A percentile compares a stretch with the other conserved stretches of the same genome.
Evolutionary conservation across 1,140 invertebrate species (phyloP).

Genomic region (Sweltsa coloradensis): DNA sequence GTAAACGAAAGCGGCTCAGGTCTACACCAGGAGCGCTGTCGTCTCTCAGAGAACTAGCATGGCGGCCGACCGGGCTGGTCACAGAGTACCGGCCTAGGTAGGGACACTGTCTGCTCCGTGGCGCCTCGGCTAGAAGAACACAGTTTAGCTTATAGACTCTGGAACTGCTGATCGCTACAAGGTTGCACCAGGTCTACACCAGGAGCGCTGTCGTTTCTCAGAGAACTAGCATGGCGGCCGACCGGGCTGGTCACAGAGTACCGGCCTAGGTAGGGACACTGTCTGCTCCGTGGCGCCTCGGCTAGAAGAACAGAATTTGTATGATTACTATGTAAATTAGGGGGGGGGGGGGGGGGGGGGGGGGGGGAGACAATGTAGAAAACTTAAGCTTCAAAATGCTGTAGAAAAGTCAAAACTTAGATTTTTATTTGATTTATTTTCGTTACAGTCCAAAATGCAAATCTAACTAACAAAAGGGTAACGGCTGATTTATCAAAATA

Average conservation of each 20-base stretch:
- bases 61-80: slow-evolving; percentile 13
- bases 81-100: slow-evolving; percentile 32
- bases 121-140: slow-evolving; percentile 31
- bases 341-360: no score
- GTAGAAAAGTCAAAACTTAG: no score
- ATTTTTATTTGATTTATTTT: no score
- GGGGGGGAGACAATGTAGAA: no score
- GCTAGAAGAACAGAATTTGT: slow-evolving; percentile 22
- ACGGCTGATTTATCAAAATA: no score
- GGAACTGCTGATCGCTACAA: slow-evolving; percentile 13
- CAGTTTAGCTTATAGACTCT: no score
- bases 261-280: slow-evolving; percentile 35
- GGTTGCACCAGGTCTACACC: slow-evolving; percentile 9
- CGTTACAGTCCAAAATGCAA: no score
- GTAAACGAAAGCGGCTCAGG: no score
- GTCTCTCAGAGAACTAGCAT: neutral
- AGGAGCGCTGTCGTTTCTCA: slow-evolving; percentile 13
- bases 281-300: slow-evolving; percentile 29
- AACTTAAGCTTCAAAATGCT: no score
- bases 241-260: slow-evolving; percentile 24
- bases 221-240: slow-evolving; percentile 1
- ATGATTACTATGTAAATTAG: slow-evolving; percentile 4
- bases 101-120: slow-evolving; percentile 35
- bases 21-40: slow-evolving; percentile 17
- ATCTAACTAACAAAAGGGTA: no score